Evolutionary conservation across 2,113 vertebrate species (phyloP).

Genomic region (Rostratula benghalensis): DNA sequence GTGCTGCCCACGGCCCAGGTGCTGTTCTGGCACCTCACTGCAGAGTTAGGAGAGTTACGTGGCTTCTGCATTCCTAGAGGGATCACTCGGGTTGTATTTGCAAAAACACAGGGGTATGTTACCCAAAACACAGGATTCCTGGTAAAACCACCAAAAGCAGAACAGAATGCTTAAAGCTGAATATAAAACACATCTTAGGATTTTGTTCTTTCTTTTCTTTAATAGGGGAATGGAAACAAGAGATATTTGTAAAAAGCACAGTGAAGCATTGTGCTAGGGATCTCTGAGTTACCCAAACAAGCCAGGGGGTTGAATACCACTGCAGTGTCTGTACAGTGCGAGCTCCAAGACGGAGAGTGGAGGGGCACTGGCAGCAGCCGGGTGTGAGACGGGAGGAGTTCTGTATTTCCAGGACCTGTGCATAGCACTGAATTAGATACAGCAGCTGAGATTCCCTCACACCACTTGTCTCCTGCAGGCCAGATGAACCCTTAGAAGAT

Average conservation of each 20-base stretch:
- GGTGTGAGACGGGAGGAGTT: neutral
- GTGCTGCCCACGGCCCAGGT: neutral
- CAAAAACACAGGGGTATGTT: neutral
- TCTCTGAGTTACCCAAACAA: neutral
- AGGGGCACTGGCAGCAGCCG: neutral
- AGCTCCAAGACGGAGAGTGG: neutral
- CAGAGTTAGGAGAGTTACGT: neutral
- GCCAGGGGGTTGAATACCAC: neutral
- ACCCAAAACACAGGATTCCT: neutral
- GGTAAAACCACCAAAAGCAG: neutral
- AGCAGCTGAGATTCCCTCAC: neutral
- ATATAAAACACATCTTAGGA: neutral
- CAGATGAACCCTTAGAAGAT: neutral
- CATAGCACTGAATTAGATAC: neutral
- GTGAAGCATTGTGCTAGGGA: neutral
- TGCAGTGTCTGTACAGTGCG: neutral
- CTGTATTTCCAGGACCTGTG: accelerated
- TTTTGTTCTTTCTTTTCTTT: neutral
- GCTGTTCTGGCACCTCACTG: neutral
- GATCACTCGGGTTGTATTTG: neutral
- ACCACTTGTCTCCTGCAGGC: neutral
- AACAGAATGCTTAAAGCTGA: neutral
- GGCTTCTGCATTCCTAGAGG: neutral
- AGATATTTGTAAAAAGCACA: neutral
- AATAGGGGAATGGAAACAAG: neutral